Evolutionary conservation across 92 coral and sea anemone species (phyloP), one percentile per base, ranked within the genome.

Genomic region (Pocillopora grandis): DNA sequence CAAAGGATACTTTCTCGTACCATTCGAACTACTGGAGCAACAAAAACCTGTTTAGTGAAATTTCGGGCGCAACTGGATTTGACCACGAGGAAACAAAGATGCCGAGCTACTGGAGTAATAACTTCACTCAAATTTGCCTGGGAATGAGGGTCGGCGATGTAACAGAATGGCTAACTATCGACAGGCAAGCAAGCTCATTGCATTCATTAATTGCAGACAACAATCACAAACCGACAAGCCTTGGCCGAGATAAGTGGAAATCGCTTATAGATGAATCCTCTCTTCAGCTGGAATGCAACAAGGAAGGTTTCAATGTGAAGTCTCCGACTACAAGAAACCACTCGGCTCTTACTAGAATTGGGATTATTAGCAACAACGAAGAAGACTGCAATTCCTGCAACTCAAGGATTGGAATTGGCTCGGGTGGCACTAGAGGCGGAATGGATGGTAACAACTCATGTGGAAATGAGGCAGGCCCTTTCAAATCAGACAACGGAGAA

Each of bases 401-500:
- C 61, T 86, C 89, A 12, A 70, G 83, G 58, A 67, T 86, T 68
- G 89, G 89, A 19, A 78, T 86, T 19, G 77, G 89, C 21, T 62
- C 79, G 23, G 72, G 48, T 16, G 78, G 78, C 2, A 19, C 31
- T 1, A 65, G 80, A 23, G 62, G 69, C 2, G 79, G 62, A 1
- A 71, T 62, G 73, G 20, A 62, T 73, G 52, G n/a, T 17, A 0
- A 18, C n/a, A 83, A 73, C 74, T 73, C 86, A 12, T 73, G 79
- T 37, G 86, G 86, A 16, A 83, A 83, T 75, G 78, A 83, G 27
- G 72, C 48, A 15, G 0, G 3, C 18, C 6, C n/a, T 1, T 6
- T 1, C 9, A 0, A 0, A 0, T 6, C 67, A 36, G 86, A 81
- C 66, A 81, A 81, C 16, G 86, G 79, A 49, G 58, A 5, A 7